A percentile compares a stretch with the other conserved stretches of the same genome.
phyloP scores from a whole-genome alignment of 2,888 invertebrate species.

The Scaptomyza tumidula region DNA sequence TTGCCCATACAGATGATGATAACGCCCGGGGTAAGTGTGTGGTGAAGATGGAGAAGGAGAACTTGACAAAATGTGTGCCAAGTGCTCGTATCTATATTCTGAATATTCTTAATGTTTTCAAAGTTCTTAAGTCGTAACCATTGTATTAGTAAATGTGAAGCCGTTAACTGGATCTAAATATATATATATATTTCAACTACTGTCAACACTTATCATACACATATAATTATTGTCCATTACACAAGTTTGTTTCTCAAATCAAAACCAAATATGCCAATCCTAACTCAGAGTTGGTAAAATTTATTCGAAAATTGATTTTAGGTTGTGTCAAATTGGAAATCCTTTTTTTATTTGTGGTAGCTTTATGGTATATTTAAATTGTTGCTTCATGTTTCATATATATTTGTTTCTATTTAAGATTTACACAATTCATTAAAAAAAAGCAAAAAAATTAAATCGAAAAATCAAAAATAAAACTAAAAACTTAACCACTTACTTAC shows the following conservation, averaged over 20 bases:
- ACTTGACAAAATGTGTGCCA: constrained; percentile 36
- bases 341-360: constrained; percentile 29
- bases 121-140: constrained; percentile 74
- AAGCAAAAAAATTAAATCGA: constrained; percentile 3
- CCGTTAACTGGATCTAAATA: constrained; percentile 74
- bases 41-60: constrained; percentile 27
- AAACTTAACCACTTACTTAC: constrained; percentile 48
- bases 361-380: constrained; percentile 25
- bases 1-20: constrained; percentile 84
- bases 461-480: constrained; percentile 11
- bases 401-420: constrained; percentile 1
- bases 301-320: constrained; percentile 30
- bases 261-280: neutral
- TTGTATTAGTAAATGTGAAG: constrained; percentile 78
- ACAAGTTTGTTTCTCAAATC: constrained; percentile 13
- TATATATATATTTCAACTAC: constrained; percentile 58
- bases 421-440: constrained; percentile 17
- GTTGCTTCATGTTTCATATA: constrained; percentile 43
- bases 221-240: constrained; percentile 19
- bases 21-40: constrained; percentile 84
- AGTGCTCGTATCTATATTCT: constrained; percentile 62
- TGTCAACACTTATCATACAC: constrained; percentile 41
- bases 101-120: constrained; percentile 79
- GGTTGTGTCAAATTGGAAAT: constrained; percentile 23
- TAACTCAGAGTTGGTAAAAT: neutral